Conservation (phyloP, 2,888 invertebrate genomes). For the Conomelus anceps region DNA sequence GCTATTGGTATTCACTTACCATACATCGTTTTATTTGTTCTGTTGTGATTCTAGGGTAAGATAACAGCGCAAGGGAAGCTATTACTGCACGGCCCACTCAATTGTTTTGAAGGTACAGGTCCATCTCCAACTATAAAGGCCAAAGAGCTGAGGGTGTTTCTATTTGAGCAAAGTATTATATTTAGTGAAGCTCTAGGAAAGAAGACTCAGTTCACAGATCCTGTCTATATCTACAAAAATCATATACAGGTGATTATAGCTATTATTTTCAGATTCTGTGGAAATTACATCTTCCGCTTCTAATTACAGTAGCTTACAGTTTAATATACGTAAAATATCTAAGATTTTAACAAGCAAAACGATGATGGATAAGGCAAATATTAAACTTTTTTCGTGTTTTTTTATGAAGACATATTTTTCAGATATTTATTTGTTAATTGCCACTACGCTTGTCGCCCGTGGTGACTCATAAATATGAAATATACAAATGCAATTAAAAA, state of each 20-base stretch:
- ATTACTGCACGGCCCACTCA: conserved; percentile 73
- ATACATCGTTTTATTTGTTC: not conserved
- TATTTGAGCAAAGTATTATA: conserved; percentile 96
- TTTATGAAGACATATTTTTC: too few species aligned
- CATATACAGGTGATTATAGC: conserved; percentile 96
- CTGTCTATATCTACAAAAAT: conserved; percentile 90
- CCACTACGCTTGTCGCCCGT: too few species aligned
- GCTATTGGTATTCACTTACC: not conserved
- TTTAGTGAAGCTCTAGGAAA: conserved; percentile 91
- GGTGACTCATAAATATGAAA: too few species aligned
- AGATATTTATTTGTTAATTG: too few species aligned
- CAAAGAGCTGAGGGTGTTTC: conserved; percentile 89
- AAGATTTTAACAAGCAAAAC: too few species aligned
- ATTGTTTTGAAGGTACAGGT: conserved; percentile 55
- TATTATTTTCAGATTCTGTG: too few species aligned
- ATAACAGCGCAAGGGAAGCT: conserved; percentile 95
- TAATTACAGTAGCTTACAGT: too few species aligned
- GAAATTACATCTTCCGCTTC: too few species aligned
- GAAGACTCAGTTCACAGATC: conserved; percentile 87
- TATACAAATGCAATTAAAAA: too few species aligned
- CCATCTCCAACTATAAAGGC: conserved; percentile 47
- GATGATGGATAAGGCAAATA: too few species aligned
- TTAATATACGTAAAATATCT: too few species aligned
- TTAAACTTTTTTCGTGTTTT: too few species aligned
- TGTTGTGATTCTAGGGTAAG: conserved; percentile 64